Percentiles rank a stretch among this genome's conserved stretches.
Evolutionary conservation across 2,888 invertebrate genomes (phyloP).

Genomic region (Eudemis profundana): DNA sequence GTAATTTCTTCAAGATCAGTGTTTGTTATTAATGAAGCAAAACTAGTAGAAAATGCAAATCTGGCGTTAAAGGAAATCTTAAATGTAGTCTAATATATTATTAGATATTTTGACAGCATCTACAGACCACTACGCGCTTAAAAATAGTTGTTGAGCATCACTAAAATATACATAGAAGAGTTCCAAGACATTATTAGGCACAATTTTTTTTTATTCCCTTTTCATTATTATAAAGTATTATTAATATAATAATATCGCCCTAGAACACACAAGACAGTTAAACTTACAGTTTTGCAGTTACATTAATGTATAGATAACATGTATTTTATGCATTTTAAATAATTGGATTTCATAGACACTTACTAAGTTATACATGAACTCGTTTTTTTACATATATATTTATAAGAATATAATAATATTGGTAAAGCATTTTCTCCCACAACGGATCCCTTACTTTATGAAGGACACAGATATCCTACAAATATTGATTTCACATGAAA

Average conservation of each 20-base stretch:
- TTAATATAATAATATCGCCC: slow-evolving; percentile 63
- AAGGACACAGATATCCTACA: slow-evolving; percentile 80
- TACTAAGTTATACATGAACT: slow-evolving; percentile 79
- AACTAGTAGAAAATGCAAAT: slow-evolving; percentile 71
- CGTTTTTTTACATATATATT: slow-evolving; percentile 81
- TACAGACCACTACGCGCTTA: slow-evolving; percentile 79
- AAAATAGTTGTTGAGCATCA: slow-evolving; percentile 79
- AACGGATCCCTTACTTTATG: slow-evolving; percentile 73
- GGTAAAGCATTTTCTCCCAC: slow-evolving; percentile 84
- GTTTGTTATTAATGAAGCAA: slow-evolving; percentile 50
- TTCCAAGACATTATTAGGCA: slow-evolving; percentile 77
- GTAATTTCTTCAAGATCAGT: slow-evolving; percentile 26
- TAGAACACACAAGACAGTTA: slow-evolving; percentile 76
- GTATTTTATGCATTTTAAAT: slow-evolving; percentile 70
- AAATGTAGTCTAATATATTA: slow-evolving; percentile 57
- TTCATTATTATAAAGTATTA: slow-evolving; percentile 55
- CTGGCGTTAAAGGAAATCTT: slow-evolving; percentile 72
- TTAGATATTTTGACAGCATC: slow-evolving; percentile 72
- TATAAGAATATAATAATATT: slow-evolving; percentile 84
- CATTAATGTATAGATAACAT: slow-evolving; percentile 70
- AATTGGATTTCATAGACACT: slow-evolving; percentile 81
- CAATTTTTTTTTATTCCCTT: slow-evolving; percentile 70
- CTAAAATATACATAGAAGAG: slow-evolving; percentile 75
- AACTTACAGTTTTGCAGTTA: slow-evolving; percentile 61
- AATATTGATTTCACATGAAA: slow-evolving; percentile 70